Conservation (phyloP, 2,888 invertebrate species). For the Acleris laterana region DNA sequence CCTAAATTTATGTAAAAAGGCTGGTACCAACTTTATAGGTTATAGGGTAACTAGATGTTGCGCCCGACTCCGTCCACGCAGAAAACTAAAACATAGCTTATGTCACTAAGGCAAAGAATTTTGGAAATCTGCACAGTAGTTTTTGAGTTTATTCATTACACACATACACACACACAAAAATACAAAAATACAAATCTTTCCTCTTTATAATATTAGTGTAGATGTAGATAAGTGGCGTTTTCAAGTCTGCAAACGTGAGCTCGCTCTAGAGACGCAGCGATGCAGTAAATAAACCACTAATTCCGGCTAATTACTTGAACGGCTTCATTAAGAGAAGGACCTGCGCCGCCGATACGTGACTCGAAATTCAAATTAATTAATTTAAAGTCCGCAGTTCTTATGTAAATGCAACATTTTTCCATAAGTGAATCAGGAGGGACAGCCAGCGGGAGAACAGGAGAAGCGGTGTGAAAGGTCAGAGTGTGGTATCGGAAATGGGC, state of each 20-base stretch:
- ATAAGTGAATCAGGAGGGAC: slow-evolving; percentile 8
- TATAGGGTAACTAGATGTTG: too few species aligned
- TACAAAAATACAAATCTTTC: too few species aligned
- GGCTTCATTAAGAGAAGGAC: slow-evolving; percentile 65
- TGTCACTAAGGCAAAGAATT: too few species aligned
- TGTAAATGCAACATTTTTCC: slow-evolving; percentile 26
- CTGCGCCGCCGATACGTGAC: slow-evolving; percentile 63
- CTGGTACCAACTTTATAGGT: too few species aligned
- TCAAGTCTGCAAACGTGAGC: not conserved
- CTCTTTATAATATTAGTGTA: too few species aligned
- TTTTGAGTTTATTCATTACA: too few species aligned
- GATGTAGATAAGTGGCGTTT: too few species aligned
- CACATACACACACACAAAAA: too few species aligned
- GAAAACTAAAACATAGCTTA: too few species aligned
- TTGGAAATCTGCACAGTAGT: too few species aligned
- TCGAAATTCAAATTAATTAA: slow-evolving; percentile 54
- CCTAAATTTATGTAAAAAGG: too few species aligned
- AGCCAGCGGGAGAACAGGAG: not conserved
- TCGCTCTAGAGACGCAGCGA: slow-evolving; percentile 2
- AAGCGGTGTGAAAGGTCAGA: slow-evolving; percentile 49
- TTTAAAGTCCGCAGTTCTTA: slow-evolving; percentile 48
- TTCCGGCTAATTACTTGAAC: slow-evolving; percentile 64
- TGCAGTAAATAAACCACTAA: slow-evolving; percentile 41
- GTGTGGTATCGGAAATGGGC: slow-evolving; percentile 47
- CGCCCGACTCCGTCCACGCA: too few species aligned